Conservation (phyloP, 2,113 vertebrate species). For the Oostethus manadensis region DNA sequence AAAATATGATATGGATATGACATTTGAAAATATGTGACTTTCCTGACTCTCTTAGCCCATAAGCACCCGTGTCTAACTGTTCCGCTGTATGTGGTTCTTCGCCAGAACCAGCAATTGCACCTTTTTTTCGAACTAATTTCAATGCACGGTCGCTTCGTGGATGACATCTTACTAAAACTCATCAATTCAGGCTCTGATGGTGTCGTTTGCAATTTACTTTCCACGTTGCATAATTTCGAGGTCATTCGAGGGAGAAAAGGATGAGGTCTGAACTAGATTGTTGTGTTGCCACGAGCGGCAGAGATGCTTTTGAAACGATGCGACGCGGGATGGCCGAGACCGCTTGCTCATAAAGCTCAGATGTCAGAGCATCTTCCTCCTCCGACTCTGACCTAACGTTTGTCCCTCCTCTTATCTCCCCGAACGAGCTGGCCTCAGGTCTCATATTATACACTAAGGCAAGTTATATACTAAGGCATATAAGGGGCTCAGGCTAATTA, state of each 20-base stretch:
- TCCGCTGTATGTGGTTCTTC: too few species aligned
- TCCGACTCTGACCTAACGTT: constrained; percentile 1
- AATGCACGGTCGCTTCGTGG: too few species aligned
- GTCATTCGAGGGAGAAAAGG: constrained; percentile 24
- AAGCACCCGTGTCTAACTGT: too few species aligned
- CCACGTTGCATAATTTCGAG: constrained; percentile 24
- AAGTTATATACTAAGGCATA: too few species aligned
- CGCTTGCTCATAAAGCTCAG: neutral
- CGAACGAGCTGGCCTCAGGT: neutral
- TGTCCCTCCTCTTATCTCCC: neutral
- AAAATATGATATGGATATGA: too few species aligned
- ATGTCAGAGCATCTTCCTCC: neutral
- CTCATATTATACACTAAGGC: neutral
- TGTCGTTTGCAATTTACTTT: too few species aligned
- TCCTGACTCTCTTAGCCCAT: too few species aligned
- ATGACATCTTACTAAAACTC: neutral
- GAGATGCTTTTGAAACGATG: constrained; percentile 10
- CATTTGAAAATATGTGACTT: too few species aligned
- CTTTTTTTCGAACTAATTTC: too few species aligned
- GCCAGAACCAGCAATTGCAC: too few species aligned
- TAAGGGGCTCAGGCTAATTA: neutral
- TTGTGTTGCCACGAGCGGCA: constrained; percentile 22
- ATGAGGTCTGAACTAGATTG: constrained; percentile 27
- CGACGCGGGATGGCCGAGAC: neutral
- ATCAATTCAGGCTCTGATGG: neutral